Base-by-base conservation (phyloP, 2,888 invertebrate species). In the Cecidostiba fungosa region DNA sequence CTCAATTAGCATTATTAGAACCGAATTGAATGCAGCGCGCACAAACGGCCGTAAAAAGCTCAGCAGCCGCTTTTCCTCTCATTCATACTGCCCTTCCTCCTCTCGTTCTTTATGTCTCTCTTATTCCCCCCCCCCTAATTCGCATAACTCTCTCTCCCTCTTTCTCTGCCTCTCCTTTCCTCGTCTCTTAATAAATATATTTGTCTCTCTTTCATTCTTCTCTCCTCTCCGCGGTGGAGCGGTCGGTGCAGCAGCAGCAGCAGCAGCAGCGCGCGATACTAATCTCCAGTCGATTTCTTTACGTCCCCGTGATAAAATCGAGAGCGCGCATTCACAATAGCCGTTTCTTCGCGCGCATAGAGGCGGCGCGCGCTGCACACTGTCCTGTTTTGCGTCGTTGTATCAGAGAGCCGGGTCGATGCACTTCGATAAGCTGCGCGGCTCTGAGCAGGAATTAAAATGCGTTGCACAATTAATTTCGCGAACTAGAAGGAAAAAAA, bases 231-330 rank as follows among this genome's bases (percentile, higher is more conserved):
- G n/a, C n/a, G n/a, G n/a, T n/a, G n/a, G n/a, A 6, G 39, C n/a
- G 36, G 5, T 19, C 39, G 14, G 12, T 50, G 14, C 26, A 6
- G 47, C 8, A n/a, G 59, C 32, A 8, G 62, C 39, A 8, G 23
- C 62, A 29, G 16, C 62, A 8, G 36, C 78, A 16, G 66, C 78
- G 70, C 76, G 82, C 82, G 85, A 85, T 85, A 79, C 82, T 66
- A 85, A 85, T 85, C 85, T 78, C 26, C 66, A n/a, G 78, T 76
- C 82, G 85, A 85, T 85, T 85, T 85, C 85, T 82, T 85, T 85
- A 85, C 85, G 85, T 82, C 47, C 74, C 47, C 54, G 39, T 69
- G 85, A 85, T 85, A 85, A 85, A 85, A 85, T 85, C 85, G 85
- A 77, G 77, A 77, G 85, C 62, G 69, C 76, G 77, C 82, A 77